Evolutionary conservation across 2,888 invertebrate species (phyloP).

Genomic region (Nomada lathburiana): DNA sequence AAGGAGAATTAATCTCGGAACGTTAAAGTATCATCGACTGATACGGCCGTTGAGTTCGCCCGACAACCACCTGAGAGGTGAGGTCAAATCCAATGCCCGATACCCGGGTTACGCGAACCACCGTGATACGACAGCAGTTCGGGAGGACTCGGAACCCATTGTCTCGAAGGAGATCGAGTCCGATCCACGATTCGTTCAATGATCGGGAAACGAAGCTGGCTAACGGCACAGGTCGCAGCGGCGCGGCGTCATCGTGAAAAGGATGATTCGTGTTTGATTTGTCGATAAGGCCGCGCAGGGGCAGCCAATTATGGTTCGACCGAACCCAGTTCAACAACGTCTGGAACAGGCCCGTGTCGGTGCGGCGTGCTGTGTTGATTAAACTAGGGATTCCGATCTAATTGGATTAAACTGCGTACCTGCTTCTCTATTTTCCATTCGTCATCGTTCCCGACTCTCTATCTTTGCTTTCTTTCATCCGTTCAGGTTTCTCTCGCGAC

Average conservation of each 20-base stretch:
- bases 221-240: constrained; percentile 53
- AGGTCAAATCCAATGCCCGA: not conserved
- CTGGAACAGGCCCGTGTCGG: constrained; percentile 51
- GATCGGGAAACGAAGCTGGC: constrained; percentile 10
- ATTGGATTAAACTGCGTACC: constrained; percentile 76
- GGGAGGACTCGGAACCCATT: constrained; percentile 8
- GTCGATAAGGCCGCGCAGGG: constrained; percentile 68
- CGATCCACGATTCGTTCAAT: constrained; percentile 18
- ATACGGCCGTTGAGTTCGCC: not conserved
- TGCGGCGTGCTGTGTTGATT: constrained; percentile 69
- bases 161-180: not conserved
- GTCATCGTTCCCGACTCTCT: constrained; percentile 65
- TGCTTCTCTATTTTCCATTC: constrained; percentile 66
- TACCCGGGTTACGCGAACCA: constrained; percentile 9
- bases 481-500: not conserved
- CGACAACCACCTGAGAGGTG: not conserved
- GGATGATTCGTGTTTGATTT: constrained; percentile 72
- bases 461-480: constrained; percentile 10
- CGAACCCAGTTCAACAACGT: constrained; percentile 28
- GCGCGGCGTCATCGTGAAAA: constrained; percentile 55
- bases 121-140: not conserved
- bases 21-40: not conserved
- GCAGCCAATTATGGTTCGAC: constrained; percentile 69
- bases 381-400: constrained; percentile 78
- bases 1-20: not conserved